Base-by-base conservation (phyloP, 2,888 invertebrate genomes). In the Lapara coniferarum region DNA sequence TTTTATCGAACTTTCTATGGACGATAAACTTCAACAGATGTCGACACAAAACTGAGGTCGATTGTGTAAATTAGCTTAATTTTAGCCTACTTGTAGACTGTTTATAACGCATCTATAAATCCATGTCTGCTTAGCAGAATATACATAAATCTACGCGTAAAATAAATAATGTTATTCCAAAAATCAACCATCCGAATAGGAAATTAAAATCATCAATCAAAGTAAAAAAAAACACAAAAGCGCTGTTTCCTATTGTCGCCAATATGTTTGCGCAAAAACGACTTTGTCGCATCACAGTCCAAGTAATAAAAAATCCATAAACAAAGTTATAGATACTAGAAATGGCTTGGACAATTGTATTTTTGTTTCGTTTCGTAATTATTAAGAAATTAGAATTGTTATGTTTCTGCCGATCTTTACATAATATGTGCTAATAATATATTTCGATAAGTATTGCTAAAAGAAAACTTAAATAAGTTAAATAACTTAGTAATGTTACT, bases 161-260 rank as follows among this genome's bases (percentile, higher is more conserved):
- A 56, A 71, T 52, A 69, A 72, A 55, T 74, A 46, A 69, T 63
- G 68, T 75, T 76, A 71, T 71, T 78, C 74, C 78, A 77, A 76
- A 82, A 90, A 87, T 85, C 88, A 87, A 87, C 87, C 88, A 89
- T 86, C 87, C 88, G 88, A 90, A 91, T 89, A 89, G 91, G 91
- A 93, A 93, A 93, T 92, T 92, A 93, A 93, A 92, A 93, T 91
- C 93, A 93, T 93, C 93, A 93, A 93, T 93, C 93, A 93, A 93
- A 92, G 87, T 89, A 89, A 92, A 93, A 92, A 93, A 25, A 92
- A 92, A 90, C 89, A 91, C 91, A 92, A 93, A 90, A 89, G 92
- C 85, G 86, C 87, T 86, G 89, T 89, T 90, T 88, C 85, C 91
- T 90, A 93, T 93, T 93, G 93, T 93, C 91, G 87, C 88, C 87